Percentiles rank a stretch among this genome's conserved stretches.
Conservation (phyloP, 1,140 invertebrate genomes). For the Caenorhabditis latens region DNA sequence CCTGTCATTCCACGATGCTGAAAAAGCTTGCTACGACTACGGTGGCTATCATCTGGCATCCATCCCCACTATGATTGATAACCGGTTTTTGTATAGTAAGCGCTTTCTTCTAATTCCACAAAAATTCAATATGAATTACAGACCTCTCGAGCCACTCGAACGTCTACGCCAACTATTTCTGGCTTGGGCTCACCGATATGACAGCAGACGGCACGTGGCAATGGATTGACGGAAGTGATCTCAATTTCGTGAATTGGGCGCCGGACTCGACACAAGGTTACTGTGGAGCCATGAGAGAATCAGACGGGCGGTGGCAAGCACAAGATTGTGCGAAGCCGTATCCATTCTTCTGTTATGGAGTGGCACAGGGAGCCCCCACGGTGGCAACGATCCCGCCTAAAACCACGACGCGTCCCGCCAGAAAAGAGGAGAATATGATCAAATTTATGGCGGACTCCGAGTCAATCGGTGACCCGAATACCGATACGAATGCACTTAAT, state of each 20-base stretch:
- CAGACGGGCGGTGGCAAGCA: neutral
- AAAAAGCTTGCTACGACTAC: slow-evolving; percentile 25
- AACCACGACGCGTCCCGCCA: neutral
- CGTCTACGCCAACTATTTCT: neutral
- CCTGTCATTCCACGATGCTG: slow-evolving; percentile 10
- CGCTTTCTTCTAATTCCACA: neutral
- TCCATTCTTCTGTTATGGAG: slow-evolving; percentile 23
- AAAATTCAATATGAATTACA: neutral
- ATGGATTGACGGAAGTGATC: slow-evolving; percentile 14
- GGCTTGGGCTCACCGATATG: slow-evolving; percentile 18
- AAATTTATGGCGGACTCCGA: slow-evolving; percentile 46
- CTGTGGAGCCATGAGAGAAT: neutral
- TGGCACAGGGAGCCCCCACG: neutral
- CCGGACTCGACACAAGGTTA: neutral
- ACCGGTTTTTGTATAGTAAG: slow-evolving; percentile 18
- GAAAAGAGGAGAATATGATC: slow-evolving; percentile 40
- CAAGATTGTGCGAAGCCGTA: slow-evolving; percentile 12
- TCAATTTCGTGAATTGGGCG: slow-evolving; percentile 3
- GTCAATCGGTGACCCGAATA: slow-evolving; percentile 19
- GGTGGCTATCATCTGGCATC: slow-evolving; percentile 33
- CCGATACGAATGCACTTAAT: neutral
- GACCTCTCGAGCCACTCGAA: neutral
- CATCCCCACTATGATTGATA: slow-evolving; percentile 32
- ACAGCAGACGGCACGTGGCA: slow-evolving; percentile 9
- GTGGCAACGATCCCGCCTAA: neutral